Evolutionary conservation across 2,113 vertebrate species (phyloP).

Genomic region (Oryzias melastigma): DNA sequence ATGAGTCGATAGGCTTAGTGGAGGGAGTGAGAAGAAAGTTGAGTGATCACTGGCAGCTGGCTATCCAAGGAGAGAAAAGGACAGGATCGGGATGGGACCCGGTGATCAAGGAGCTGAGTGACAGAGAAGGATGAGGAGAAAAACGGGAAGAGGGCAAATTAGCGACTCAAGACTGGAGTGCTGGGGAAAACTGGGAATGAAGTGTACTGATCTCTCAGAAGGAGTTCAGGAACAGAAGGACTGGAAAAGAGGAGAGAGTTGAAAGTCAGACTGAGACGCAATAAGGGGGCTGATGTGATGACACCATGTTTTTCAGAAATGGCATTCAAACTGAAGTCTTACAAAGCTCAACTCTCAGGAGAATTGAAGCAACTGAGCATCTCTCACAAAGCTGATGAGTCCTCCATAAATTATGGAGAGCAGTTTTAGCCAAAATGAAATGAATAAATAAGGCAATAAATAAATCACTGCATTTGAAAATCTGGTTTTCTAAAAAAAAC

Average conservation of each 20-base stretch:
- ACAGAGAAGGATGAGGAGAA: constrained; percentile 30
- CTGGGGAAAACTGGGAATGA: constrained; percentile 26
- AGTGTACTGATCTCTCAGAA: background rate
- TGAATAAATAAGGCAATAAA: background rate
- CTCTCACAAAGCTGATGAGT: background rate
- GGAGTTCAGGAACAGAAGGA: constrained; percentile 18
- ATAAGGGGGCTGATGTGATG: constrained; percentile 33
- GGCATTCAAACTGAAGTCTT: constrained; percentile 30
- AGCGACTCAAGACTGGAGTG: constrained; percentile 30
- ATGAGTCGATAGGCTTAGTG: constrained; percentile 29
- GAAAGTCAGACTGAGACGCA: constrained; percentile 35
- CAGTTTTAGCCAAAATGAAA: background rate
- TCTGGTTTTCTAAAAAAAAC: no score
- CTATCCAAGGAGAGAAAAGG: constrained; percentile 36
- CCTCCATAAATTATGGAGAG: background rate
- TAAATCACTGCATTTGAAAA: no score
- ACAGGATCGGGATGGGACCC: background rate
- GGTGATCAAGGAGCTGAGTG: constrained; percentile 32
- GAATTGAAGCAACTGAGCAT: background rate
- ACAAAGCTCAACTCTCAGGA: background rate
- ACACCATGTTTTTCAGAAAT: constrained; percentile 17
- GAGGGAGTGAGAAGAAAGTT: constrained; percentile 18
- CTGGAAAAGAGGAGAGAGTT: constrained; percentile 12
- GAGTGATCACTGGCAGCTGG: constrained; percentile 31
- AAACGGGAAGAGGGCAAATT: constrained; percentile 1